A percentile compares a stretch with the other conserved stretches of the same genome.
phyloP scores from a whole-genome alignment of 2,113 vertebrate genomes.

The Gymnobelideus leadbeateri region DNA sequence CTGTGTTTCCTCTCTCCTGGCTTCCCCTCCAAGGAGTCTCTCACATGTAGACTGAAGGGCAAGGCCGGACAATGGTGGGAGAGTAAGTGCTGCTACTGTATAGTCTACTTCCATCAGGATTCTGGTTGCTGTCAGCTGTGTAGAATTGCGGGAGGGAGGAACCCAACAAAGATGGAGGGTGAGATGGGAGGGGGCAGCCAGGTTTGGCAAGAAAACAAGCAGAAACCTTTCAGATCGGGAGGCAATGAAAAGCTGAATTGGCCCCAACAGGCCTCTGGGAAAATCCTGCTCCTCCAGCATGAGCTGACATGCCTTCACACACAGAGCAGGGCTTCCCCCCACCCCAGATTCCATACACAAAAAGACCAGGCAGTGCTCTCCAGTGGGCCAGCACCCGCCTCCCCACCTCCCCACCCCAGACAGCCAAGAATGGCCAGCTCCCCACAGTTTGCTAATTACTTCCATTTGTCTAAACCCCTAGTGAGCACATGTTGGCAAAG shows the following conservation, averaged over 20 bases:
- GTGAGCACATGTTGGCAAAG: neutral
- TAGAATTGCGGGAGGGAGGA: neutral
- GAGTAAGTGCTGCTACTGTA: neutral
- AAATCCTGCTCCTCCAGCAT: neutral
- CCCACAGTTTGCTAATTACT: slow-evolving; percentile 10
- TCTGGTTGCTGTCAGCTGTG: neutral
- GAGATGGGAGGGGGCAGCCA: neutral
- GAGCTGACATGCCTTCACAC: neutral
- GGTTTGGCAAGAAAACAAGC: neutral
- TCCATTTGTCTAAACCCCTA: neutral
- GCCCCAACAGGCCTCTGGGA: neutral
- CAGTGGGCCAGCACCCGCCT: neutral
- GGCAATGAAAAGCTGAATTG: neutral
- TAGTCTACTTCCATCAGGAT: neutral
- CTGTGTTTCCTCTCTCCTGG: neutral
- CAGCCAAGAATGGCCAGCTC: neutral
- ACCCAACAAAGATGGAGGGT: neutral
- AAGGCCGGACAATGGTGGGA: neutral
- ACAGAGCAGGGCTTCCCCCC: neutral
- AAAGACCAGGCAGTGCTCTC: neutral
- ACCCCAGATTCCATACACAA: neutral
- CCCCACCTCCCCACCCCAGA: no score
- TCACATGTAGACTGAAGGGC: neutral
- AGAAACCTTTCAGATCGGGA: neutral
- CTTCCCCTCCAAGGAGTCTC: neutral